Evolutionary conservation across 2,797 vertebrate genomes (phyloP), one percentile per base, ranked within the genome.

Genomic region (Sandelia bainsii): DNA sequence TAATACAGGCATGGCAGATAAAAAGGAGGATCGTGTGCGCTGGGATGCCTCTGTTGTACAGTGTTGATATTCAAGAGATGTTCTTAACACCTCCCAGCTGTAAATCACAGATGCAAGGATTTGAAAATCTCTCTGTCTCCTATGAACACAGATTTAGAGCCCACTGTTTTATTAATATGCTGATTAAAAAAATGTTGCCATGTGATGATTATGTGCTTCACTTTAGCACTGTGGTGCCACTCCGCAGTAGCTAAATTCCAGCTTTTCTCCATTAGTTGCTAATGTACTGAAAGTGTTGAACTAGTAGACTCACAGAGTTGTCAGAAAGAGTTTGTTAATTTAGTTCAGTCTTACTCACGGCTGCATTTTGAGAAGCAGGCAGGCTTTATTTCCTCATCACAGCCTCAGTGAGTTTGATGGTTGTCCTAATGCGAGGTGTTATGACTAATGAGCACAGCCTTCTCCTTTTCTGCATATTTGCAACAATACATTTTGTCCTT

Each of bases 41-140:
- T 22, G 13, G 69, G 66, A 76, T 72, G 75, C 82, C 62, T 68
- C 77, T 54, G 58, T 85, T 79, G 60, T 69, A 54, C 51, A 42
- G 34, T 73, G 59, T 90, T 89, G 82, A 87, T 88, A 90, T 91
- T 84, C 79, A 76, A 50, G 62, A 86, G 80, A 83, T 76, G 84
- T 75, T 73, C 70, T 53, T 54, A 77, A 72, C 70, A 75, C 67
- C 66, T 72, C 79, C 73, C 81, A 69, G 70, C 70, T 75, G 46
- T 68, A 75, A 71, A 62, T 68, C 72, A 69, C 51, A 80, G 71
- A 81, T 75, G 73, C 71, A 72, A 19, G 70, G 72, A 81, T 81
- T 72, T 72, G 32, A 69, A 79, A 59, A 68, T 39, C 37, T 39
- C 37, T 25, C 4, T 9, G 29, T 52, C 60, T 78, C 62, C 51